Evolutionary conservation across 2,888 invertebrate genomes (phyloP).

Genomic region (Conops quadrifasciatus): DNA sequence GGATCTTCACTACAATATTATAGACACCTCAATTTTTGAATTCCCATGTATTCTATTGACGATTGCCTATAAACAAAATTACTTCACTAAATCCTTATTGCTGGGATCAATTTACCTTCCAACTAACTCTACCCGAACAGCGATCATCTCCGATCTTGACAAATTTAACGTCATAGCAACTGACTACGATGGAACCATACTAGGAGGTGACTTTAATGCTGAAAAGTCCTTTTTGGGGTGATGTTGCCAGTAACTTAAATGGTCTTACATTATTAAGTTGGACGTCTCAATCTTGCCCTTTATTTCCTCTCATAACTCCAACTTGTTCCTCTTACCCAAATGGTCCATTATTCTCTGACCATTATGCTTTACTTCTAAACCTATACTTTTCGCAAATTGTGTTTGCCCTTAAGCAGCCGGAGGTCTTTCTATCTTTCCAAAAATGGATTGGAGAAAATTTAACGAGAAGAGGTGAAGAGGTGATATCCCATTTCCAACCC

Average conservation of each 20-base stretch:
- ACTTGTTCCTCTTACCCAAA: background rate
- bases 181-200: background rate
- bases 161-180: background rate
- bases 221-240: background rate
- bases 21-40: background rate
- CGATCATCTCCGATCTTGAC: background rate
- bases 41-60: background rate
- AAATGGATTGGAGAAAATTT: background rate
- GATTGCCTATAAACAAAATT: background rate
- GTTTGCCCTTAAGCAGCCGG: background rate
- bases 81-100: background rate
- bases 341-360: background rate
- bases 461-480: background rate
- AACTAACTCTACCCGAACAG: background rate
- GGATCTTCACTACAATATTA: background rate
- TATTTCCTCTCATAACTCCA: background rate
- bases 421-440: background rate
- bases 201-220: conserved; percentile 19
- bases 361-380: background rate
- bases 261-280: background rate
- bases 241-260: background rate
- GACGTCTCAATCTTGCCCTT: background rate
- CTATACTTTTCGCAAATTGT: background rate
- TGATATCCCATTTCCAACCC: background rate
- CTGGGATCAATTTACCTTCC: conserved; percentile 13